Evolutionary conservation across 2,888 invertebrate species (phyloP).

Genomic region (Ennomos fuscantarius): DNA sequence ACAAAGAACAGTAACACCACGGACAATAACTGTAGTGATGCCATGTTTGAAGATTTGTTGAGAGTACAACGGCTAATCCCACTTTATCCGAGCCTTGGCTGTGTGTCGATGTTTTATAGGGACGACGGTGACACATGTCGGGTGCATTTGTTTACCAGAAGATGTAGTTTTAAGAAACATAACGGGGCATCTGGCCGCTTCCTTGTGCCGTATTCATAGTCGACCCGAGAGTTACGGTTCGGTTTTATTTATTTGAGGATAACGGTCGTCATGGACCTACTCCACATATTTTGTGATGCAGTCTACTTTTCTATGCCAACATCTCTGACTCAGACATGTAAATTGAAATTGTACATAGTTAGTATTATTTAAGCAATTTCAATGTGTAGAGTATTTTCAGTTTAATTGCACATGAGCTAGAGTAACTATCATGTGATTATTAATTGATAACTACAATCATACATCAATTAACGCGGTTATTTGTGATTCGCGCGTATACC

Average conservation of each 20-base stretch:
- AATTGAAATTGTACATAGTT: slow-evolving; percentile 5
- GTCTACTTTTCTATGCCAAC: slow-evolving; percentile 6
- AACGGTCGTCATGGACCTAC: slow-evolving; percentile 33
- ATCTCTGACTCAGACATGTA: slow-evolving; percentile 20
- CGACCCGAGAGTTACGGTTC: slow-evolving; percentile 33
- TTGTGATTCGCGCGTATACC: no score
- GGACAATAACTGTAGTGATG: slow-evolving; percentile 48
- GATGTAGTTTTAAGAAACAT: slow-evolving; percentile 72
- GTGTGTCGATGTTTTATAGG: slow-evolving; percentile 67
- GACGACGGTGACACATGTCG: slow-evolving; percentile 71
- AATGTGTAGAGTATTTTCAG: background rate
- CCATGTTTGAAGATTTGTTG: slow-evolving; percentile 43
- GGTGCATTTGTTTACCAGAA: slow-evolving; percentile 74
- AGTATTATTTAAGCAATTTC: slow-evolving; percentile 12
- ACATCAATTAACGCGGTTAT: no score
- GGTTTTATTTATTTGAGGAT: slow-evolving; percentile 34
- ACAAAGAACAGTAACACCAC: slow-evolving; percentile 47
- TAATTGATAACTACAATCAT: no score
- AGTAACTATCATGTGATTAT: background rate
- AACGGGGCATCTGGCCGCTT: slow-evolving; percentile 75
- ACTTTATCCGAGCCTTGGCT: slow-evolving; percentile 50
- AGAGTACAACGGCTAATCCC: slow-evolving; percentile 57
- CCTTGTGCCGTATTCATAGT: slow-evolving; percentile 64
- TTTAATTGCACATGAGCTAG: background rate
- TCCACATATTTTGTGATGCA: slow-evolving; percentile 29